Evolutionary conservation across 2,888 invertebrate species (phyloP).

Genomic region (Sthenelais limicola): DNA sequence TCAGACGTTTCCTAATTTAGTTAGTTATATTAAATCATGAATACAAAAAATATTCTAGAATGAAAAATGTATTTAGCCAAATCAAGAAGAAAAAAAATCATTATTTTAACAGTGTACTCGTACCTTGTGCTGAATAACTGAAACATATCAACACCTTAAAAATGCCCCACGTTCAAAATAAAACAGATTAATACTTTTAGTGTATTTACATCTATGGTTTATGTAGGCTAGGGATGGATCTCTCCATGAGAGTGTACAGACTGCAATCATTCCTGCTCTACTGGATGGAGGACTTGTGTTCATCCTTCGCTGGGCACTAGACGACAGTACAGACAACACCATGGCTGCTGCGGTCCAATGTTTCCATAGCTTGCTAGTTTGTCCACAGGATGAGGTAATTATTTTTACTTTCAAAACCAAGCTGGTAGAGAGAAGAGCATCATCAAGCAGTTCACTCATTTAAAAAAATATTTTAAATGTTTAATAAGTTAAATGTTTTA

Average conservation of each 20-base stretch:
- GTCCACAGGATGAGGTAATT: constrained; percentile 85
- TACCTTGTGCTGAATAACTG: neutral
- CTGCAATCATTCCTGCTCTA: constrained; percentile 77
- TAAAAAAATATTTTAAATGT: no score
- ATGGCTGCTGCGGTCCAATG: constrained; percentile 84
- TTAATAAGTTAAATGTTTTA: no score
- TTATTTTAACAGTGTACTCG: neutral
- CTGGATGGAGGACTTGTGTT: constrained; percentile 83
- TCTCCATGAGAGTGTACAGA: constrained; percentile 83
- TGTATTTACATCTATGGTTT: no score
- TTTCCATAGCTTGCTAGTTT: constrained; percentile 81
- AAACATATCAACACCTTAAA: neutral
- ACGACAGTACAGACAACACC: constrained; percentile 84
- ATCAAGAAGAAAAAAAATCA: neutral
- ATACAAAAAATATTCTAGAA: no score
- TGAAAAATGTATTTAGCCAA: neutral
- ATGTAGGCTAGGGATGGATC: constrained; percentile 76
- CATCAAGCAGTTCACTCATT: no score
- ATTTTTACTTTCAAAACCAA: no score
- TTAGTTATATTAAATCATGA: no score
- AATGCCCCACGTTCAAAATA: no score
- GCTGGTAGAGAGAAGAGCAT: no score
- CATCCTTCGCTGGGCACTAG: constrained; percentile 86
- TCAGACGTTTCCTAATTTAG: no score
- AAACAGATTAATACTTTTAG: no score